Percentiles rank a stretch among this genome's conserved stretches.
These are phyloP conservation scores for Phocoena phocoena DNA, from an alignment of 2,113 vertebrate species.

Conservation along the genomic window DNA sequence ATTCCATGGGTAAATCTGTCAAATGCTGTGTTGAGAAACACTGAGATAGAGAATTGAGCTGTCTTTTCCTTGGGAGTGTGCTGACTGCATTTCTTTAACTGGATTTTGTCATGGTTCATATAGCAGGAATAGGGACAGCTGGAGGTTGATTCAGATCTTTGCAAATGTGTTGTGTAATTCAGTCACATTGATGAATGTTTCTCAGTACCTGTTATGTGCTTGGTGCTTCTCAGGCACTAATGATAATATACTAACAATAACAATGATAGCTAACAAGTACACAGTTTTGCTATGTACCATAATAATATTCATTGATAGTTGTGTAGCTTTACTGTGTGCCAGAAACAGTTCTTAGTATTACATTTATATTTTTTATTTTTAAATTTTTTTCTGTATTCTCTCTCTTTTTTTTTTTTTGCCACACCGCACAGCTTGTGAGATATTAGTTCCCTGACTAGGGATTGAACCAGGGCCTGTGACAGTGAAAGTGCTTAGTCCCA, in stretches of 20 bases:
- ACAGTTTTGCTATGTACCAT: not conserved
- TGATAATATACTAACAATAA: not conserved
- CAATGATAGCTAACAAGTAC: not conserved
- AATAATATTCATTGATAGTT: not conserved
- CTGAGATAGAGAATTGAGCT: not conserved
- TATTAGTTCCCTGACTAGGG: not conserved
- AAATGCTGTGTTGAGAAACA: not conserved
- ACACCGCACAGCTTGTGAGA: fast-evolving
- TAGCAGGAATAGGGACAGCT: not conserved
- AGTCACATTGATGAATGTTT: not conserved
- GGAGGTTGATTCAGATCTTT: not conserved
- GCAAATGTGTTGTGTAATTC: not conserved
- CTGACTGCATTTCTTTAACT: not conserved
- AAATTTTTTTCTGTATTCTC: not conserved
- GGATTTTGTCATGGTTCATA: not conserved
- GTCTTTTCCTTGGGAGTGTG: not conserved
- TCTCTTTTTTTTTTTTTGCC: not conserved
- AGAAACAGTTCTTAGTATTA: not conserved
- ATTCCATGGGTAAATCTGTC: not conserved
- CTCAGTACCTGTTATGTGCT: not conserved
- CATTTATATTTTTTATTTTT: not conserved
- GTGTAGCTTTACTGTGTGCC: not conserved
- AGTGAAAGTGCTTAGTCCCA: not conserved
- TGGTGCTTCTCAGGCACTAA: not conserved
- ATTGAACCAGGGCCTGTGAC: not conserved